These are phyloP conservation scores for Pseudomyrmex dendroicus DNA, from an alignment of 1,140 invertebrate species.

Conservation along the genomic window DNA sequence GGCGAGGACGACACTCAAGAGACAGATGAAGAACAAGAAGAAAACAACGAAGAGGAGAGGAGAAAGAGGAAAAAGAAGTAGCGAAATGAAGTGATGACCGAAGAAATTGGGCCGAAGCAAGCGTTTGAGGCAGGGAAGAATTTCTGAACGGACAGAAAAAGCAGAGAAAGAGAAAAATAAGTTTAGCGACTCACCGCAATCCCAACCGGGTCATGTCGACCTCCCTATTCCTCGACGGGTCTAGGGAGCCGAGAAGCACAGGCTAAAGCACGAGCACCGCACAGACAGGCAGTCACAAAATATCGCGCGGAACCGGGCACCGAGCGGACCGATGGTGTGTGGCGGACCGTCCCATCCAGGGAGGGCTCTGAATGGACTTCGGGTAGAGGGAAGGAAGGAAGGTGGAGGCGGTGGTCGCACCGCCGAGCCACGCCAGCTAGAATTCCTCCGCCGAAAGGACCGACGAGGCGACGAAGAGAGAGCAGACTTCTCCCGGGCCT, in stretches of 20 bases:
- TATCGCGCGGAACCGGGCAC: slow-evolving; percentile 75
- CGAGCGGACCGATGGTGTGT: slow-evolving; percentile 73
- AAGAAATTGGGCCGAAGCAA: background rate
- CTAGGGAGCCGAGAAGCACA: slow-evolving; percentile 74
- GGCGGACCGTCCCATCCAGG: slow-evolving; percentile 82
- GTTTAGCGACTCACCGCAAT: slow-evolving; percentile 79
- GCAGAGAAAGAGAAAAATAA: slow-evolving; percentile 49
- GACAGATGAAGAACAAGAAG: slow-evolving; percentile 8
- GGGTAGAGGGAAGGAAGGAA: slow-evolving; percentile 78
- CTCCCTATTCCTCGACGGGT: slow-evolving; percentile 78
- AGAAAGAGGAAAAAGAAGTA: background rate
- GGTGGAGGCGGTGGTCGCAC: slow-evolving; percentile 71
- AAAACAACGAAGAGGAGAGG: slow-evolving; percentile 12
- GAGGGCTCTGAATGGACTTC: slow-evolving; percentile 82
- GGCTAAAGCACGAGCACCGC: slow-evolving; percentile 81
- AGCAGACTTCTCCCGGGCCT: slow-evolving; percentile 57
- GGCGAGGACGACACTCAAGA: background rate
- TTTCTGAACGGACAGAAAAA: background rate
- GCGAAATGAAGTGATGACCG: background rate
- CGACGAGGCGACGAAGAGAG: slow-evolving; percentile 59
- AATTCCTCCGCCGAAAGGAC: slow-evolving; percentile 83
- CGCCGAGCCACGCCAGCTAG: slow-evolving; percentile 79
- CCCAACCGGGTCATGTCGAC: slow-evolving; percentile 82
- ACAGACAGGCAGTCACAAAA: slow-evolving; percentile 76
- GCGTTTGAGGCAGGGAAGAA: slow-evolving; percentile 5